A percentile compares a stretch with the other conserved stretches of the same genome.
Evolutionary conservation across 2,888 invertebrate genomes (phyloP).

Genomic region (Perdita meconis): DNA sequence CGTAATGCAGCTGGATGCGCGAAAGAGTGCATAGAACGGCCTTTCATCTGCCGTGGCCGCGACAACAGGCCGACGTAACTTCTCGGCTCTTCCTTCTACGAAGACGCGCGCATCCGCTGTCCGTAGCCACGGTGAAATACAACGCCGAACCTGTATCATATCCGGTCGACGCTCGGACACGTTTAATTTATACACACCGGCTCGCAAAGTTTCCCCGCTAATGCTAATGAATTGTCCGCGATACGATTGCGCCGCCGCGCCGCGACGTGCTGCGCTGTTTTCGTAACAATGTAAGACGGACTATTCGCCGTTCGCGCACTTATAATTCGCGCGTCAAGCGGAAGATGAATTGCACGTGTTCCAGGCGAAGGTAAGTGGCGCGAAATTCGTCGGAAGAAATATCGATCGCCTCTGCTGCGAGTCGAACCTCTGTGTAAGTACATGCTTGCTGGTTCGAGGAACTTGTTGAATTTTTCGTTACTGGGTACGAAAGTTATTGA

Average conservation of each 20-base stretch:
- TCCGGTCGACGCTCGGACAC: background rate
- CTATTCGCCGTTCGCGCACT: constrained; percentile 31
- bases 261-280: too few species aligned
- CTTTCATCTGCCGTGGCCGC: constrained; percentile 20
- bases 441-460: background rate
- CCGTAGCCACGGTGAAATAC: constrained; percentile 43
- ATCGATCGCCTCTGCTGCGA: background rate
- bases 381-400: too few species aligned
- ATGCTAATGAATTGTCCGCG: constrained; percentile 52
- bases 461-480: too few species aligned
- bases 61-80: constrained; percentile 18
- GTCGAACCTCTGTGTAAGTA: background rate
- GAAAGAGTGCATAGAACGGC: constrained; percentile 33
- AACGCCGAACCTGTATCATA: constrained; percentile 2
- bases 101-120: background rate
- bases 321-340: constrained; percentile 39
- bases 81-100: constrained; percentile 29
- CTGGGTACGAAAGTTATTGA: too few species aligned
- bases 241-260: constrained; percentile 6
- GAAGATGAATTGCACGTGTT: constrained; percentile 38
- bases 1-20: constrained; percentile 2
- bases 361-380: background rate
- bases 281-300: constrained; percentile 38
- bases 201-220: constrained; percentile 42
- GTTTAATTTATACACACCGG: constrained; percentile 55